Evolutionary conservation across 1,140 invertebrate species (phyloP).

Genomic region (Vanessa tameamea): DNA sequence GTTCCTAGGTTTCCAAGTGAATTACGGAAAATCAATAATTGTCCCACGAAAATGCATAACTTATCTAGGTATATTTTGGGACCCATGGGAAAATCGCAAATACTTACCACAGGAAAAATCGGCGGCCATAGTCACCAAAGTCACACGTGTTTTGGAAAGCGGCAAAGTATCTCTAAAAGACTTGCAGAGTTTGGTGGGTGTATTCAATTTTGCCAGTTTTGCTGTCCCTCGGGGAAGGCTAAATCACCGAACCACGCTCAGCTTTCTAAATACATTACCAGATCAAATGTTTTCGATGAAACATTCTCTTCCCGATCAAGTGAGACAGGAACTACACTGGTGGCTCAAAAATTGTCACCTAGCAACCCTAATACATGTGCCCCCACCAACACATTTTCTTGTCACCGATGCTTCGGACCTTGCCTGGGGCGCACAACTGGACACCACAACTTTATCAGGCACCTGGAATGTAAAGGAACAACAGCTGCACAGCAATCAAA

Average conservation of each 20-base stretch:
- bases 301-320: background rate
- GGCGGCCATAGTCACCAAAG: background rate
- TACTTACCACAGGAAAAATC: constrained; percentile 14
- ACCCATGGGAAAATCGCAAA: constrained; percentile 34
- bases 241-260: constrained; percentile 16
- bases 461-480: constrained; percentile 40
- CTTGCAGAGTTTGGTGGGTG: constrained; percentile 44
- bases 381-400: constrained; percentile 38
- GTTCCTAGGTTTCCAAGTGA: background rate
- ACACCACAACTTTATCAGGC: constrained; percentile 36
- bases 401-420: constrained; percentile 52
- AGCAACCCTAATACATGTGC: constrained; percentile 15
- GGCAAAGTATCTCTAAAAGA: constrained; percentile 35
- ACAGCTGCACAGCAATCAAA: constrained; percentile 49
- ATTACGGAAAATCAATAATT: constrained; percentile 37
- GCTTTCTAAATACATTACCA: constrained; percentile 13
- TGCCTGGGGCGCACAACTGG: constrained; percentile 53
- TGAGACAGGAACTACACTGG: constrained; percentile 19
- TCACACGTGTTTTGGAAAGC: background rate
- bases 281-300: background rate
- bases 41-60: background rate
- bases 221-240: constrained; percentile 78
- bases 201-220: constrained; percentile 78
- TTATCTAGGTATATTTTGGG: constrained; percentile 44
- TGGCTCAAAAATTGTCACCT: constrained; percentile 33